Evolutionary conservation across 2,113 vertebrate species (phyloP).

Genomic region (Amia ocellicauda): DNA sequence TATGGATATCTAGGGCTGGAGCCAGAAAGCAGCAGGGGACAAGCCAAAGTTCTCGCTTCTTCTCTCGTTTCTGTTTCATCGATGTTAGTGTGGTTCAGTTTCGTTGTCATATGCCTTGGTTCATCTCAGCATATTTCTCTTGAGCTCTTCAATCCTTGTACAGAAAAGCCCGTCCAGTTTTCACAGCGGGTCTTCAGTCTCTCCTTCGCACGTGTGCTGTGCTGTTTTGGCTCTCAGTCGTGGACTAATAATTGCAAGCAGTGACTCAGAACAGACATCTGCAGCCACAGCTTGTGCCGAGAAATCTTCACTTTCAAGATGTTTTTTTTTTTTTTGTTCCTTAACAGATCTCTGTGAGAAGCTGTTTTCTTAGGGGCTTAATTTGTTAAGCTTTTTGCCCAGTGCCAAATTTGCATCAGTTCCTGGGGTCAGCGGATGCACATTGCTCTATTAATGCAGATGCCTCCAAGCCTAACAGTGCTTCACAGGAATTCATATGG

Average conservation of each 20-base stretch:
- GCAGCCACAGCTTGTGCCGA: constrained; percentile 10
- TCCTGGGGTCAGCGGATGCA: constrained; percentile 27
- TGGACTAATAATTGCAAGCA: constrained; percentile 18
- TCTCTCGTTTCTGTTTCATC: neutral
- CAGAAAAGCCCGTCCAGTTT: neutral
- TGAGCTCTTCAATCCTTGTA: neutral
- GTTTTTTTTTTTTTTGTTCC: neutral
- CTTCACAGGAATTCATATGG: too few species aligned
- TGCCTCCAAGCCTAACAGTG: too few species aligned
- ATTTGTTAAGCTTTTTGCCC: constrained; percentile 26
- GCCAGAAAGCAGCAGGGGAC: neutral
- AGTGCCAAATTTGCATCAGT: constrained; percentile 28
- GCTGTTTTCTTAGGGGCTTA: constrained; percentile 22
- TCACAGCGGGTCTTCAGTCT: neutral
- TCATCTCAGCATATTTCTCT: neutral
- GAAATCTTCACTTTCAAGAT: neutral
- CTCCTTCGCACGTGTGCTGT: constrained; percentile 3
- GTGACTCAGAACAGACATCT: constrained; percentile 28
- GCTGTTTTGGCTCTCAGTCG: constrained; percentile 6
- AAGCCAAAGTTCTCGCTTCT: neutral
- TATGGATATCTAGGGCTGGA: neutral
- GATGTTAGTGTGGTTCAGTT: neutral
- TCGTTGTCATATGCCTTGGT: neutral
- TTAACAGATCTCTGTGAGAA: neutral
- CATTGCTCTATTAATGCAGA: constrained; percentile 27